Evolutionary conservation across 1,140 invertebrate genomes (phyloP).

Genomic region (Eumeta japonica): DNA sequence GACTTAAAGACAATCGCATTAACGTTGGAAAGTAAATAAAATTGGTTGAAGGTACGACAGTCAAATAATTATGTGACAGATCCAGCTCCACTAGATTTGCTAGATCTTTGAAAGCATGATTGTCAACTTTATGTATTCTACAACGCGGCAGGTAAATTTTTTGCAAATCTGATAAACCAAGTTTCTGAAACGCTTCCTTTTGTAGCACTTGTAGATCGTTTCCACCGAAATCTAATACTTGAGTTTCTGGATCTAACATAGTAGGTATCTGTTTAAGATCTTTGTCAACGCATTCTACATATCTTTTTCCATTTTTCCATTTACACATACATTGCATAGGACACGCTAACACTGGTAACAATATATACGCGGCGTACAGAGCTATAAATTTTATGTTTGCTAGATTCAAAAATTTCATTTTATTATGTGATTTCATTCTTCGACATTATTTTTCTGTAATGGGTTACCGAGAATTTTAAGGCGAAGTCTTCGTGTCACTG

Average conservation of each 20-base stretch:
- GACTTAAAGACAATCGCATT: conserved; percentile 77
- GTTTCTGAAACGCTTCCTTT: conserved; percentile 72
- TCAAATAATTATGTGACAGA: conserved; percentile 77
- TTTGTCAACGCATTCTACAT: conserved; percentile 80
- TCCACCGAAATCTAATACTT: conserved; percentile 81
- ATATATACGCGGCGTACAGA: conserved; percentile 42
- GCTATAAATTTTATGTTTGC: conserved; percentile 44
- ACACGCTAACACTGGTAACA: conserved; percentile 59
- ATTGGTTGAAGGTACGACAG: conserved; percentile 72
- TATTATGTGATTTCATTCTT: no score
- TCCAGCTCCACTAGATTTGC: conserved; percentile 88
- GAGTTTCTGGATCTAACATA: conserved; percentile 82
- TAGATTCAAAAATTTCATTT: not conserved
- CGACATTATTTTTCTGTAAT: no score
- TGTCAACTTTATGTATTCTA: conserved; percentile 73
- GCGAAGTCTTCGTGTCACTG: no score
- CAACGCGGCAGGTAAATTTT: conserved; percentile 79
- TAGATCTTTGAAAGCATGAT: conserved; percentile 76
- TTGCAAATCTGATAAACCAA: conserved; percentile 82
- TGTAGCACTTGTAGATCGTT: conserved; percentile 77
- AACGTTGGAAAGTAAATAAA: conserved; percentile 75
- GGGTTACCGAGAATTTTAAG: no score
- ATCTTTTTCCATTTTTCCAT: conserved; percentile 89
- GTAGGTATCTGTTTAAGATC: conserved; percentile 73
- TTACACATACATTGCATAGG: conserved; percentile 80